Base-by-base conservation (phyloP, 2,113 vertebrate species). In the Cheilinus undulatus region DNA sequence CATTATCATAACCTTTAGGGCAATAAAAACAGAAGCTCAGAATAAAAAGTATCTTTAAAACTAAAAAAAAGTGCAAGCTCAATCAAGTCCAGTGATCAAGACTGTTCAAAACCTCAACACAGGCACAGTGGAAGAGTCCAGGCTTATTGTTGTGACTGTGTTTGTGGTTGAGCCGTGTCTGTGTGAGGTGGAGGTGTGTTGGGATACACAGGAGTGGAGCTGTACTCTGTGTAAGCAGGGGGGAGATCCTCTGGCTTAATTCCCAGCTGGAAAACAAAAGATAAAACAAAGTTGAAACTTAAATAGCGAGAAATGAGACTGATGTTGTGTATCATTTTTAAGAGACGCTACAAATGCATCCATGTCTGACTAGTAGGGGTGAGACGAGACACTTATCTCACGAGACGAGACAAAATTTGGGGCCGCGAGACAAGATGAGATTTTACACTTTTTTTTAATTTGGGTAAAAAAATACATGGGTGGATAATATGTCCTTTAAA, bases 161-260 rank as follows among this genome's bases (percentile, higher is more conserved):
- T 46, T 12, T 82, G 57, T 7, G 73, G 13, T 7, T 80, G 71
- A 54, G 6, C 32, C 34, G 13, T 14, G 22, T 74, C 57, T 43
- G 45, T 48, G 53, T 54, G 69, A 46, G 62, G 22, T 8, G 69
- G 28, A 0, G 80, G 49, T 19, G 51, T 6, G 43, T 24, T 22
- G 24, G 75, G 58, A 69, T 43, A 65, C 26, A 52, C 38, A 11
- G 83, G 48, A 3, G 56, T 8, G n/a, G n/a, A n/a, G 36, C 10
- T 72, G 3, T 78, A 30, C 68, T 91, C 88, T 9, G 81, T 69
- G 67, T 90, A 91, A 1, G 77, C 59, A 36, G 90, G 90, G 1
- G 87, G 89, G 6, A 81, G 80, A 46, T 89, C 89, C 0, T 91
- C 89, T 3, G 80, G 76, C 48, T 91, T 91, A 10, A 78, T 8